Evolutionary conservation across 2,113 vertebrate species (phyloP).

Genomic region (Corythornis vintsioides): DNA sequence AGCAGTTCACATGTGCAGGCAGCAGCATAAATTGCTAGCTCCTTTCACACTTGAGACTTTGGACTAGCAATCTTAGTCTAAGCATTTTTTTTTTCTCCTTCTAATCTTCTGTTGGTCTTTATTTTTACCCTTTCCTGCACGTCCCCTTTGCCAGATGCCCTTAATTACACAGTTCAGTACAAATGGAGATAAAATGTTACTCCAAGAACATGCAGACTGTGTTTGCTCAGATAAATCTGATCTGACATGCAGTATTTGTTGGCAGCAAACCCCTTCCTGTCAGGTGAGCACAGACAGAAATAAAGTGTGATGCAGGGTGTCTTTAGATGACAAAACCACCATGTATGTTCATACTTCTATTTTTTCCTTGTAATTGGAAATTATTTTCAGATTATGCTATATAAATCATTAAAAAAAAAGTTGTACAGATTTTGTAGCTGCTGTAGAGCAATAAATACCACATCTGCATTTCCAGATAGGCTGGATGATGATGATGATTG

Average conservation of each 20-base stretch:
- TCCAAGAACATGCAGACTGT: neutral
- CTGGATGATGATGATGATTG: neutral
- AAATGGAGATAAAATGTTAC: neutral
- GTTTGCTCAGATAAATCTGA: conserved; percentile 18
- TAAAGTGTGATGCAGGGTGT: neutral
- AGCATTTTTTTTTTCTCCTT: neutral
- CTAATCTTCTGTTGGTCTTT: neutral
- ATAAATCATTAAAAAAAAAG: neutral
- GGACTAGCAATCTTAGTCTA: neutral
- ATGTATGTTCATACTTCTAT: neutral
- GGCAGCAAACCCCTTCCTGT: conserved; percentile 15
- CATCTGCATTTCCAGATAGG: neutral
- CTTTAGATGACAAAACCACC: neutral
- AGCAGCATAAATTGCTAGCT: neutral
- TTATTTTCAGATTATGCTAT: neutral
- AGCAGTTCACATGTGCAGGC: neutral
- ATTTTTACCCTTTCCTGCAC: conserved; percentile 3
- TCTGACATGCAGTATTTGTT: neutral
- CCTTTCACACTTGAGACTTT: neutral
- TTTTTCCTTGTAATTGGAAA: neutral
- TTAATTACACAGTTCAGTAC: conserved; percentile 19
- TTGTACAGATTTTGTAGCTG: neutral
- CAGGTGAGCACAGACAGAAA: neutral
- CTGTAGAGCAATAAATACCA: neutral
- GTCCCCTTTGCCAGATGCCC: neutral